Base-by-base conservation (phyloP, 37 sponge, comb jelly and placozoan species). In the Ephydatia muelleri region DNA sequence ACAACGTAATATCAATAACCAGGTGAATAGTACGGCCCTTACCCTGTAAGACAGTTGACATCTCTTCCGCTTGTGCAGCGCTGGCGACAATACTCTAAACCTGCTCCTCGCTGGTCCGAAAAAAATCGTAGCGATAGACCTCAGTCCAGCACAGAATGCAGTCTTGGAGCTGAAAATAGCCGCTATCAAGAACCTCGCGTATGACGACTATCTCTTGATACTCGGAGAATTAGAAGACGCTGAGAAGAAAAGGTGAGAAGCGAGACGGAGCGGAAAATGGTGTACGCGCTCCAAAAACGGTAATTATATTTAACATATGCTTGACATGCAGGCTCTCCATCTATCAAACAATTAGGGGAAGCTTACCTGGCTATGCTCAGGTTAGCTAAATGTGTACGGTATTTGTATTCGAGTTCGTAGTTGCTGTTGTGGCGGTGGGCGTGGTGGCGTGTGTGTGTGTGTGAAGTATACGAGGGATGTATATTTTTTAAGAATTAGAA, bases 81-180 rank as follows among this genome's bases (percentile, higher is more conserved):
- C 88, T 48, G 89, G 92, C 23, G 89, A 87, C 40, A 91, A 88
- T 69, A 65, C 70, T 2, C 75, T 88, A 28, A 79, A 84, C 74
- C 71, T 88, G 8, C 85, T 88, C 16, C 80, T 88, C 71, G 82
- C 79, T 2, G 36, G 75, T 49, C 91, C 91, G 1, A 83, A 73
- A 33, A 43, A 70, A 14, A 84, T 89, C 16, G 85, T 85, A 33
- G 86, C 91, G 38, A 38, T 90, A 25, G 91, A 90, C 43, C 76
- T 90, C 87, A 90, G 87, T 57, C 76, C 47, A n/a, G 91, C 87
- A 13, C 91, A 90, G 78, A 90, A 75, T 82, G 49, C 86, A 3
- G 16, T 86, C 23, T 36, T 90, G 78, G 86, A 90, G 83, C 67
- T 90, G 38, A 90, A 90, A 48, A 81, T 90, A 21, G 72, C 83